Percentiles rank a stretch among this genome's conserved stretches.
Evolutionary conservation across 2,888 invertebrate genomes (phyloP).

Genomic region (Trilocha varians): DNA sequence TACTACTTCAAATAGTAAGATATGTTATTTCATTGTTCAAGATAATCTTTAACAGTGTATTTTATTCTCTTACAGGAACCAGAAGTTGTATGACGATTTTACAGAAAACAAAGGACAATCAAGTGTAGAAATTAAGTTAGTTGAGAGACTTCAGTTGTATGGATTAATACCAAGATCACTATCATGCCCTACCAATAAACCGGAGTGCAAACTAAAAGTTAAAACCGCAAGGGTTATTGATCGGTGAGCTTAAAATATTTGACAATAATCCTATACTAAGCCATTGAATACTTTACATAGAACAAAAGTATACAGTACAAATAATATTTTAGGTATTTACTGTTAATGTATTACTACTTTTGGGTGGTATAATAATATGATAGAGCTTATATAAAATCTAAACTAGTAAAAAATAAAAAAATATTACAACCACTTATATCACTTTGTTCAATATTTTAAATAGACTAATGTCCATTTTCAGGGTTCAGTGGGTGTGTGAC

Average conservation of each 20-base stretch:
- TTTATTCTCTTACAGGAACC: slow-evolving; percentile 39
- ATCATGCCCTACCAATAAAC: slow-evolving; percentile 33
- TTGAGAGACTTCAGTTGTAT: slow-evolving; percentile 41
- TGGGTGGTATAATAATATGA: too few species aligned
- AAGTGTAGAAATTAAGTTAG: slow-evolving; percentile 39
- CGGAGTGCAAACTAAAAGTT: slow-evolving; percentile 40
- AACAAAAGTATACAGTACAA: too few species aligned
- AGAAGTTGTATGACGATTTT: slow-evolving; percentile 41
- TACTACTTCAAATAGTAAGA: too few species aligned
- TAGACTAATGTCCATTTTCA: slow-evolving; percentile 20
- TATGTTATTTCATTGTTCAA: too few species aligned
- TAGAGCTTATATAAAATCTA: too few species aligned
- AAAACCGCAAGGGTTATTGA: slow-evolving; percentile 54
- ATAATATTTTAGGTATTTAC: too few species aligned
- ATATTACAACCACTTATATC: too few species aligned
- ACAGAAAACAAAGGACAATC: slow-evolving; percentile 27
- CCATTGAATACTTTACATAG: too few species aligned
- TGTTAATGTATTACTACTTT: too few species aligned
- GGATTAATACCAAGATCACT: slow-evolving; percentile 38
- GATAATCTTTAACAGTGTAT: too few species aligned
- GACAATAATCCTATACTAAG: too few species aligned
- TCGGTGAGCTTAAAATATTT: slow-evolving; percentile 32
- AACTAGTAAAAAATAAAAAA: too few species aligned
- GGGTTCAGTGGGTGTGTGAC: slow-evolving; percentile 58
- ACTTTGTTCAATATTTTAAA: slow-evolving; percentile 1